Percentiles rank a stretch among this genome's conserved stretches.
phyloP scores from a whole-genome alignment of 2,113 vertebrate genomes.

The Phylloscopus trochilus region DNA sequence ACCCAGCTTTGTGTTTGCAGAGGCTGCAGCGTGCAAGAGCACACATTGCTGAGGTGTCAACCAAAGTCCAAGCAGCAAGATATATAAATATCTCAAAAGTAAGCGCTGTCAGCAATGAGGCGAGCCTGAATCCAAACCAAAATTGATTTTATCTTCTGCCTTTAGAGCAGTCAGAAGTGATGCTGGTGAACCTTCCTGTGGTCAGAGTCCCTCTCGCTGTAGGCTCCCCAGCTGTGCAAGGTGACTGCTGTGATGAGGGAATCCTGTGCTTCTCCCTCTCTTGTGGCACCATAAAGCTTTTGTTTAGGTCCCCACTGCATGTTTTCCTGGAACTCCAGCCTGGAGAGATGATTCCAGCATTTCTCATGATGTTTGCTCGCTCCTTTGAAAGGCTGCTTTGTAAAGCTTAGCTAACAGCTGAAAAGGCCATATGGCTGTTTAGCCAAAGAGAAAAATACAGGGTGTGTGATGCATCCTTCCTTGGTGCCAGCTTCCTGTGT shows the following conservation, averaged over 20 bases:
- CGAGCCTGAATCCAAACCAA: background rate
- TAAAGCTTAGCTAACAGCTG: background rate
- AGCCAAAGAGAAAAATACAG: background rate
- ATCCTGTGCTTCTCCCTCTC: background rate
- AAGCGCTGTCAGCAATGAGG: background rate
- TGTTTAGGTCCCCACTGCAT: background rate
- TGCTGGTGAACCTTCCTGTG: background rate
- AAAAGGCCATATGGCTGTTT: background rate
- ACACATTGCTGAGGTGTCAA: background rate
- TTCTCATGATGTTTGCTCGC: background rate
- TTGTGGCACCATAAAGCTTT: background rate
- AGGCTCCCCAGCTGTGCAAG: background rate
- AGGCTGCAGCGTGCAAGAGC: fast-evolving
- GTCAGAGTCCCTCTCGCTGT: background rate
- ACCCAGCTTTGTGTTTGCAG: background rate
- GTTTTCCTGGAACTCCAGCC: background rate
- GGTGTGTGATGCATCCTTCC: background rate
- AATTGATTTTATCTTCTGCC: background rate
- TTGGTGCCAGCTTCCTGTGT: background rate
- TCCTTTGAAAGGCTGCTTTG: background rate
- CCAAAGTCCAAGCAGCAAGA: background rate
- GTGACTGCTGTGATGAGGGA: background rate
- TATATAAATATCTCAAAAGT: background rate
- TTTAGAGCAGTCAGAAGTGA: background rate
- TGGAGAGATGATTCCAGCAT: background rate